Conservation (phyloP, 2,797 vertebrate species). For the Parauchenoglanis ngamensis region DNA sequence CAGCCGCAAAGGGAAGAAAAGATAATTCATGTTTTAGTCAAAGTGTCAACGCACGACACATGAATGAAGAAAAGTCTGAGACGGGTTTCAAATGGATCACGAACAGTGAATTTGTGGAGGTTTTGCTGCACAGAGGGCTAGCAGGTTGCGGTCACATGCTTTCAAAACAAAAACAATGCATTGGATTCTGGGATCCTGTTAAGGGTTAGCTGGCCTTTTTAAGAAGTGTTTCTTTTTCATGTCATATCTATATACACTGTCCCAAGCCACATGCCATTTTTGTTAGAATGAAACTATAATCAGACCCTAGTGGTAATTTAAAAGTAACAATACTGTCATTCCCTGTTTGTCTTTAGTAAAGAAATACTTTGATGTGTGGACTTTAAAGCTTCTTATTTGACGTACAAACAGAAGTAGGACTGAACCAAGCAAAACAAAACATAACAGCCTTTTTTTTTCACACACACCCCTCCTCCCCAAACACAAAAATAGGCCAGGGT, state of each 20-base stretch:
- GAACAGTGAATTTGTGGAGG: too few relatives aligned
- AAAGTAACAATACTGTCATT: not conserved
- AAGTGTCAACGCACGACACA: too few relatives aligned
- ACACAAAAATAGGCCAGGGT: slow-evolving; percentile 2
- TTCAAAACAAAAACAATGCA: too few relatives aligned
- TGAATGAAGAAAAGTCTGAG: too few relatives aligned
- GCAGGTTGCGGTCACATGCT: too few relatives aligned
- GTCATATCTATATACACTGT: not conserved
- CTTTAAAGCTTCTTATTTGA: not conserved
- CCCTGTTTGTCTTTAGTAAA: not conserved
- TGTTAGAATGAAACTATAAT: not conserved
- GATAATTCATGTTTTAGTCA: too few relatives aligned
- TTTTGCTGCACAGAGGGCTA: too few relatives aligned
- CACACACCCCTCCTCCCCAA: not conserved
- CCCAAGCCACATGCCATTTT: too few relatives aligned
- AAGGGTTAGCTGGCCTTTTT: not conserved
- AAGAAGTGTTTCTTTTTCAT: not conserved
- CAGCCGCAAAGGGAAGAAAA: too few relatives aligned
- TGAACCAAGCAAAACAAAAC: not conserved
- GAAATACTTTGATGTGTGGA: not conserved
- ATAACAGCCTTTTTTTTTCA: not conserved
- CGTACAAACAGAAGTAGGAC: not conserved
- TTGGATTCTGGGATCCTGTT: too few relatives aligned
- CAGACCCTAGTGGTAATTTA: not conserved
- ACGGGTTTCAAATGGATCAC: too few relatives aligned